Base-by-base conservation (phyloP, 2,113 vertebrate genomes). In the Chelonoidis abingdonii region DNA sequence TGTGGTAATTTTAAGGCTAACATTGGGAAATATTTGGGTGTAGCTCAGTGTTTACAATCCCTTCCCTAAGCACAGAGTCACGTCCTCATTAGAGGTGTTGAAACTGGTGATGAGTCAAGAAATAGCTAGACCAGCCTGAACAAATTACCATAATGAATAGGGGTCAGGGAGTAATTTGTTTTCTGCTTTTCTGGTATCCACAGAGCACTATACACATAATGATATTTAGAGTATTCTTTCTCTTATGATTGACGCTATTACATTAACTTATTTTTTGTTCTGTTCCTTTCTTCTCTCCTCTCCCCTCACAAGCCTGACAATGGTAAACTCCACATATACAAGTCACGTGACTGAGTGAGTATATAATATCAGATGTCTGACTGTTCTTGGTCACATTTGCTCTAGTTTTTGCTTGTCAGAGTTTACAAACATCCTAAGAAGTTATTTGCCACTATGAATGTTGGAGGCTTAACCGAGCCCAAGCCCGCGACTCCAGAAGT, bases 401-500 rank as follows among this genome's bases (percentile, higher is more conserved):
- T 0, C 87, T 92, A 5, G 56, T 56, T 29, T 57, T 91, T n/a
- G 22, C 53, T 93, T 76, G 41, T 65, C 80, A 80, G 79, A 92
- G 10, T 21, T 38, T 53, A 41, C 4, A 2, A 0, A 19, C 38
- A 0, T 10, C 31, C 54, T 53, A 8, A 89, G 82, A 65, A 19
- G 29, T 75, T 35, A 44, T 8, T 44, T 80, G 52, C 31, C 93
- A 96, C 21, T 2, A 96, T 98, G 96, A n/a, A 97, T 22, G 2
- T 88, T 2, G 99, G 99, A 79, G 98, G 98, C 17, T 94, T 96
- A 16, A 21, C 80, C 0, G 49, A 96, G 0, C 2, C 11, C 5
- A 29, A 31, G 65, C 41, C 96, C 1, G 98, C 98, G 1, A 97
- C 98, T 57, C 87, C 93, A 9, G 89, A 98, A 12, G 1, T 99